Evolutionary conservation across 2,797 vertebrate genomes (phyloP).

Genomic region (Salarias fasciatus): DNA sequence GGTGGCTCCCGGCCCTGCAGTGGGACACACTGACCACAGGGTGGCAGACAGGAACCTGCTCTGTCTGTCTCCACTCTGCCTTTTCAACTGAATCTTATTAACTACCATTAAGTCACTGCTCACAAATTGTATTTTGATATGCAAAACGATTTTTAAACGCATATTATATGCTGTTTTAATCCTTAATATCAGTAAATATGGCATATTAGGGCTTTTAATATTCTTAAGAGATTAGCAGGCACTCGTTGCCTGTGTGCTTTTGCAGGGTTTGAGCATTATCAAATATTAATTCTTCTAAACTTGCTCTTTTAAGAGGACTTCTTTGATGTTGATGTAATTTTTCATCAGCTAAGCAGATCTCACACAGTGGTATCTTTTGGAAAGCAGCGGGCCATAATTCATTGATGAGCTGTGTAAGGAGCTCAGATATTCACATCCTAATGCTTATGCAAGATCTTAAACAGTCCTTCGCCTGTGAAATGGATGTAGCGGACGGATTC

Average conservation of each 20-base stretch:
- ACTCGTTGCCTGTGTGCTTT: conserved; percentile 72
- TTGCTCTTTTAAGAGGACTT: conserved; percentile 80
- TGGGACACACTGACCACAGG: conserved; percentile 65
- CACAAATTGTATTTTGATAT: conserved; percentile 82
- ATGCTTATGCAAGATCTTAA: conserved; percentile 55
- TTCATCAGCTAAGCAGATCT: conserved; percentile 77
- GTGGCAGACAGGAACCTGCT: conserved; percentile 66
- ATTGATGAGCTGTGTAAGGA: conserved; percentile 75
- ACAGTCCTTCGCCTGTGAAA: conserved; percentile 33
- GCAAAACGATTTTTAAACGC: conserved; percentile 82
- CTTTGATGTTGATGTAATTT: conserved; percentile 83
- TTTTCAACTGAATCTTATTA: conserved; percentile 62
- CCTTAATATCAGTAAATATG: conserved; percentile 81
- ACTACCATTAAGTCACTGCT: conserved; percentile 66
- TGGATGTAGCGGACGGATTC: conserved; percentile 19
- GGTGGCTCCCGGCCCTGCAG: conserved; percentile 36
- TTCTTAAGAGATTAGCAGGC: conserved; percentile 79
- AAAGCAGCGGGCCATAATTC: conserved; percentile 74
- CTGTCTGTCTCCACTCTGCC: conserved; percentile 24
- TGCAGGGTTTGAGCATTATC: conserved; percentile 75
- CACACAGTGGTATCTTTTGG: conserved; percentile 66
- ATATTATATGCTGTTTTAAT: conserved; percentile 83
- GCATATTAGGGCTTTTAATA: conserved; percentile 78
- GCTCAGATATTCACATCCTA: conserved; percentile 52
- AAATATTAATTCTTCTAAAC: conserved; percentile 84